Conservation (phyloP, 2,797 vertebrate species). For the Microhierax caerulescens region DNA sequence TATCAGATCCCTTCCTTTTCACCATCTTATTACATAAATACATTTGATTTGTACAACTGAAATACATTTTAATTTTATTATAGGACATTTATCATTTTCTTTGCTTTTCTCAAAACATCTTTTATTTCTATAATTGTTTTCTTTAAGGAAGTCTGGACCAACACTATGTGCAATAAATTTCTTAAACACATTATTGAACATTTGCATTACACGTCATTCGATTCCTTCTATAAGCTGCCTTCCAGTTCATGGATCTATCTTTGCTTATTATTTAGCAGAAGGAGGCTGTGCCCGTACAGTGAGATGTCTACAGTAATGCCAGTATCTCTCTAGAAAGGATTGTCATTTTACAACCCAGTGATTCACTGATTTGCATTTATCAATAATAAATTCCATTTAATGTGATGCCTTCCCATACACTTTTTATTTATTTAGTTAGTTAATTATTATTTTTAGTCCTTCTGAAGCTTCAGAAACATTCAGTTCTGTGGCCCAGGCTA, state of each 20-base stretch:
- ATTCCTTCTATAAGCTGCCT: not conserved
- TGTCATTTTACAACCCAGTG: not conserved
- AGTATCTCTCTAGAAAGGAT: not conserved
- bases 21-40: not conserved
- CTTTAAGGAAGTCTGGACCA: not conserved
- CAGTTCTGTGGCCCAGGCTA: not conserved
- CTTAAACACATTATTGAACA: not conserved
- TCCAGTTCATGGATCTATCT: not conserved
- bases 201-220: not conserved
- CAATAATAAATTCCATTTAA: not conserved
- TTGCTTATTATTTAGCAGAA: not conserved
- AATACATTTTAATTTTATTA: not conserved
- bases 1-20: not conserved
- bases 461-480: not conserved
- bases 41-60: not conserved
- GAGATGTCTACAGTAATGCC: not conserved
- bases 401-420: not conserved
- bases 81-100: not conserved
- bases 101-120: not conserved
- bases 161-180: not conserved
- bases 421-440: too few relatives aligned
- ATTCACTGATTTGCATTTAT: not conserved
- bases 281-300: not conserved
- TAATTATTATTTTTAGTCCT: not conserved
- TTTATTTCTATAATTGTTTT: not conserved